Base-by-base conservation (phyloP, 2,888 invertebrate genomes). In the Ichneumon xanthorius region DNA sequence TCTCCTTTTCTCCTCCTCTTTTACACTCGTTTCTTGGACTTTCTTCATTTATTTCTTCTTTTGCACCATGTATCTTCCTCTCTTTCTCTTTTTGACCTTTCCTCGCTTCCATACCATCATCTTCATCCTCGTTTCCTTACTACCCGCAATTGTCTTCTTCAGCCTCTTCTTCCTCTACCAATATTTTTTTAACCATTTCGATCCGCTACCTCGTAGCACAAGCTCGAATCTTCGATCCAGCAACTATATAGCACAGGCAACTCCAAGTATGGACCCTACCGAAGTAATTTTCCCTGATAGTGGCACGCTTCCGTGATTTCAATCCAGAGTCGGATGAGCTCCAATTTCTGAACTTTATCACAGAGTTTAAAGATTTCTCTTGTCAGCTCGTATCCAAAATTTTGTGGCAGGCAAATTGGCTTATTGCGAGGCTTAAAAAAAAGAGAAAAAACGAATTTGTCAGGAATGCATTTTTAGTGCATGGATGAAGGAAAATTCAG, bases 141-240 rank as follows among this genome's bases (percentile, higher is more conserved):
- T 71, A 55, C 72, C 53, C 79, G 50, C 72, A 73, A 83, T 83
- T 83, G 84, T 82, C 76, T 76, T 87, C 82, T 87, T 80, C 84
- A 73, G 81, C 85, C 33, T 75, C 53, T 19, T 58, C 68, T 45
- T 26, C 84, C 73, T 85, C 67, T 33, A 37, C 40, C 4, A 65
- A 11, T 58, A 85, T 87, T 86, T 86, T 88, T 86, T 77, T 33
- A 83, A 87, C 80, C 65, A 86, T 80, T 77, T 82, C 78, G 65
- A 86, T 82, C 58, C 76, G 55, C 84, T 78, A 72, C 65, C 65
- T 68, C 80, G 76, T 76, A 58, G 71, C 71, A 80, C 65, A 70
- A 26, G 37, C 16, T 78, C 48, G 63, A 63, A 63, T 58, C 37
- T 58, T 33, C 53, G 30, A 53, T 30, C 16, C 50, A 19, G 6